phyloP scores from a whole-genome alignment of 2,113 vertebrate species.

The Uria aalge region DNA sequence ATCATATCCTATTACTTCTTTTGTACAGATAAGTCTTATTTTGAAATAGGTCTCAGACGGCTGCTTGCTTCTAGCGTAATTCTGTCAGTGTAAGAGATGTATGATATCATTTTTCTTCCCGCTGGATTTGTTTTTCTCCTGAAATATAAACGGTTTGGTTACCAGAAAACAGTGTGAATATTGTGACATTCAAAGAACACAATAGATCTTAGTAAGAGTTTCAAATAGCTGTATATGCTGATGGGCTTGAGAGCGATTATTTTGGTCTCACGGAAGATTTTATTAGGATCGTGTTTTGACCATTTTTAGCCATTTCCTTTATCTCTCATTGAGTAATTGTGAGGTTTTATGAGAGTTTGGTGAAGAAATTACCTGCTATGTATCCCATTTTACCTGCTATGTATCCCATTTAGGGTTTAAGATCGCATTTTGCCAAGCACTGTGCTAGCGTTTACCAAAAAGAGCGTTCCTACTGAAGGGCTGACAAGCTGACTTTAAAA shows the following conservation, averaged over 20 bases:
- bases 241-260: background rate
- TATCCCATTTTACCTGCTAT: background rate
- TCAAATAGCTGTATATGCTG: background rate
- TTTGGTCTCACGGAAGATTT: background rate
- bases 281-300: background rate
- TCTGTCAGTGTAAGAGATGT: background rate
- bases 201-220: background rate
- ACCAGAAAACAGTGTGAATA: background rate
- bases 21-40: background rate
- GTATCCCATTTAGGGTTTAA: background rate
- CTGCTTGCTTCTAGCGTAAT: background rate
- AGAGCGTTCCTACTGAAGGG: background rate
- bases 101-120: background rate
- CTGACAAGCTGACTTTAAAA: background rate
- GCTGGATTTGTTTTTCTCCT: background rate
- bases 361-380: background rate
- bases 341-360: background rate
- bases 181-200: background rate
- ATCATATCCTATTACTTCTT: background rate
- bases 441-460: background rate
- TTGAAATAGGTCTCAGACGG: background rate
- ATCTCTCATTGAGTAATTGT: background rate
- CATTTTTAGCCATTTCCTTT: background rate
- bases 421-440: background rate
- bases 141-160: slow-evolving; percentile 5